Evolutionary conservation across 2,797 vertebrate species (phyloP).

Genomic region (Psittacula derbiana): DNA sequence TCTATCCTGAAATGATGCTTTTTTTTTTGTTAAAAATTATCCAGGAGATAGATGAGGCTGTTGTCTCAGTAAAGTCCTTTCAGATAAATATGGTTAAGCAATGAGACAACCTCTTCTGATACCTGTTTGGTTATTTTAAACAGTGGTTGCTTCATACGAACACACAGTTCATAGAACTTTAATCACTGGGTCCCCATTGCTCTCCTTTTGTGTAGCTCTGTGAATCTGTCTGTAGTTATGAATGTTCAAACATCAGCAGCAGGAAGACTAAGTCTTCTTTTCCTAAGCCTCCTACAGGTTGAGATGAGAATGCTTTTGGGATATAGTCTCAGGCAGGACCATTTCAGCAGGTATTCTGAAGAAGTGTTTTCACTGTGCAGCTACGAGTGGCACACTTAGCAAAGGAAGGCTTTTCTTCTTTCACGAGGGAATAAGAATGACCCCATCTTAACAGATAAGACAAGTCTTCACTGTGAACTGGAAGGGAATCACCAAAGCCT

Average conservation of each 20-base stretch:
- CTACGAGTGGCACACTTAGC: background rate
- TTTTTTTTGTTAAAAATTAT: background rate
- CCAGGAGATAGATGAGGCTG: background rate
- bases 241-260: background rate
- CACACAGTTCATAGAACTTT: background rate
- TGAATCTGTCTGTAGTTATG: background rate
- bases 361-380: background rate
- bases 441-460: background rate
- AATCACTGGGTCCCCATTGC: background rate
- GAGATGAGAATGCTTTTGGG: background rate
- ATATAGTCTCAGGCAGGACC: background rate
- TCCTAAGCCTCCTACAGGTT: background rate
- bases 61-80: background rate
- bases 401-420: background rate
- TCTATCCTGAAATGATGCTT: background rate
- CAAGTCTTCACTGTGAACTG: background rate
- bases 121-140: background rate
- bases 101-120: background rate
- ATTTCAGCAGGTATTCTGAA: background rate
- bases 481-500: background rate
- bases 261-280: background rate
- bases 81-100: background rate
- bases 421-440: background rate
- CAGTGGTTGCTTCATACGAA: background rate
- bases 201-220: background rate